Evolutionary conservation across 1,140 invertebrate species (phyloP).

Genomic region (Mycetomoellerius zeteki): DNA sequence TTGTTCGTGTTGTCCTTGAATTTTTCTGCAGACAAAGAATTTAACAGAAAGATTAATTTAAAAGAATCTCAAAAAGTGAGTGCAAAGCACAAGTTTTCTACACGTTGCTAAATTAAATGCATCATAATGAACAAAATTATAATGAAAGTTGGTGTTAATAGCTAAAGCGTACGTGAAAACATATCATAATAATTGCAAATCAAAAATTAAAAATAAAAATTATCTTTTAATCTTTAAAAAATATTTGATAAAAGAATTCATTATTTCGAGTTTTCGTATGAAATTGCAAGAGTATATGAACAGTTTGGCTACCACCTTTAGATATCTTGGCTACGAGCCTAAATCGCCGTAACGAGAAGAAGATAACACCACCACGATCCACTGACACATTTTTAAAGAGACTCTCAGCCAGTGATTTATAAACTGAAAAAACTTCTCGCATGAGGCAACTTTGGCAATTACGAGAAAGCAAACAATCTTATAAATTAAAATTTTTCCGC

Average conservation of each 20-base stretch:
- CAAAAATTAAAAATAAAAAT: neutral
- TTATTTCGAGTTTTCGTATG: neutral
- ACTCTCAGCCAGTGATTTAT: constrained; percentile 78
- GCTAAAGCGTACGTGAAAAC: neutral
- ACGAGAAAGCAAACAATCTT: constrained; percentile 79
- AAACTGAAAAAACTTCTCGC: constrained; percentile 80
- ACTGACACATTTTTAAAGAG: constrained; percentile 73
- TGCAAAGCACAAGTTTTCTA: neutral
- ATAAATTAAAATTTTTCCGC: constrained; percentile 76
- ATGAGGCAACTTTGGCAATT: constrained; percentile 79
- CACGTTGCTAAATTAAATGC: neutral
- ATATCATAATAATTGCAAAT: neutral
- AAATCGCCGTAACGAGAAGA: constrained; percentile 39
- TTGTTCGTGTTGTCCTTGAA: constrained; percentile 91
- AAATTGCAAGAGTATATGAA: constrained; percentile 14
- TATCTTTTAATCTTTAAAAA: neutral
- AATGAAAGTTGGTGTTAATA: neutral
- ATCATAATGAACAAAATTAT: neutral
- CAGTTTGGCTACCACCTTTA: neutral
- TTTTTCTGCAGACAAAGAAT: constrained; percentile 87
- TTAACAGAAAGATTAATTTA: constrained; percentile 22
- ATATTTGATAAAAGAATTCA: neutral
- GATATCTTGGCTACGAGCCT: constrained; percentile 31
- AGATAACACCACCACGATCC: constrained; percentile 9
- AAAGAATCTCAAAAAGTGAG: neutral